Percentiles rank a stretch among this genome's conserved stretches.
These are phyloP conservation scores for Gortyna flavago DNA, from an alignment of 2,888 invertebrate species.

Conservation along the genomic window DNA sequence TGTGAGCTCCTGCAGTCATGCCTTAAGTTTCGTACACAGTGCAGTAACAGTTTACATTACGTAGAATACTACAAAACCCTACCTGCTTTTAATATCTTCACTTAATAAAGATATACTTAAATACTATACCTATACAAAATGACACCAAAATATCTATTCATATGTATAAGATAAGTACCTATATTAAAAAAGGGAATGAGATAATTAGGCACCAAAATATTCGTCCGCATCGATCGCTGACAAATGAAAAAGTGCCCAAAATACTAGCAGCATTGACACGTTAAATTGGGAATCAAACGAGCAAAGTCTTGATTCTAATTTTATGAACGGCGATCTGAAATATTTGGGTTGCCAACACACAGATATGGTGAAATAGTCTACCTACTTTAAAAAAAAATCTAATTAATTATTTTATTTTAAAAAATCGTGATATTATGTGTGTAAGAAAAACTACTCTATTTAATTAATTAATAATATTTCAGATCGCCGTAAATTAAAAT, in stretches of 20 bases:
- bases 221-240: background rate
- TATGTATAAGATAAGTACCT: background rate
- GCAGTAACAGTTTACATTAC: conserved; percentile 76
- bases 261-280: background rate
- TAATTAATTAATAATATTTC: background rate
- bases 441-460: too few species aligned
- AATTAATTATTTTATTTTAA: too few species aligned
- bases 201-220: background rate
- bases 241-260: background rate
- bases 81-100: conserved; percentile 9
- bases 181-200: background rate
- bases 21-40: conserved; percentile 78
- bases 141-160: too few species aligned
- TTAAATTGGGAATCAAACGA: background rate
- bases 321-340: background rate
- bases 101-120: background rate
- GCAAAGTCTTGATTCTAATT: background rate
- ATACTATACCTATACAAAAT: too few species aligned
- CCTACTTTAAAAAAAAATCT: too few species aligned
- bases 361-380: too few species aligned
- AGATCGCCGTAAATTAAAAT: background rate
- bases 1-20: conserved; percentile 67
- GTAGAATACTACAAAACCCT: conserved; percentile 50
- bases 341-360: background rate
- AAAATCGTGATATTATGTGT: too few species aligned